Conservation (phyloP, 2,113 vertebrate genomes). For the Donacobius atricapilla region DNA sequence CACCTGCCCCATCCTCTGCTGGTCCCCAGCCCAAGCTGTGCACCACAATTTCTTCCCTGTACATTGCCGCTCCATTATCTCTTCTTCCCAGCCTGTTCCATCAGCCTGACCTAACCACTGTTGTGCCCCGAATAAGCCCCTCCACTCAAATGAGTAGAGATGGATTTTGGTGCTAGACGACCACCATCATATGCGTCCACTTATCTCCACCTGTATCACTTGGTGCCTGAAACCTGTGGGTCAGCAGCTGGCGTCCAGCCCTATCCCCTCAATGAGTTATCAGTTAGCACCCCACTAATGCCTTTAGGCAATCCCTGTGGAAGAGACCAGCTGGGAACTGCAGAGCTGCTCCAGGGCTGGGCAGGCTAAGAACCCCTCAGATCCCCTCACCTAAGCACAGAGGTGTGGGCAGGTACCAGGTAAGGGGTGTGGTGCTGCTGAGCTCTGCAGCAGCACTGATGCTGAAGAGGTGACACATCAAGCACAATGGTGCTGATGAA, state of each 20-base stretch:
- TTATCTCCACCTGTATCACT: not conserved
- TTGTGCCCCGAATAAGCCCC: rapidly evolving
- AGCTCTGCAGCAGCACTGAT: not conserved
- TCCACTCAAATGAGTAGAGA: rapidly evolving
- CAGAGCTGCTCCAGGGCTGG: not conserved
- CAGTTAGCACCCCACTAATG: rapidly evolving
- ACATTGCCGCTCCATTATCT: rapidly evolving
- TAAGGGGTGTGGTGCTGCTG: not conserved
- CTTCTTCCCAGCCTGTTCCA: not conserved
- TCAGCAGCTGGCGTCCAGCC: not conserved
- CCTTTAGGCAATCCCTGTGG: not conserved
- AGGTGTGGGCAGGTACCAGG: not conserved
- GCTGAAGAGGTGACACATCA: rapidly evolving
- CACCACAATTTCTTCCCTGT: not conserved
- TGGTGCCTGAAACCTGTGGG: not conserved
- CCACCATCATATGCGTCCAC: rapidly evolving
- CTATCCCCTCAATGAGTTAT: not conserved
- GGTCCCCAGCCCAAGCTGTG: not conserved
- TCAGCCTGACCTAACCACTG: not conserved
- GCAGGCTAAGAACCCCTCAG: not conserved
- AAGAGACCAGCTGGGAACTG: not conserved
- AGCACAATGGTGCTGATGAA: rapidly evolving
- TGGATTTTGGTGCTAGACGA: not conserved
- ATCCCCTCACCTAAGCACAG: not conserved
- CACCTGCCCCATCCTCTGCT: no score